Evolutionary conservation across 1,140 invertebrate species (phyloP).

Genomic region (Plutomurus gul): DNA sequence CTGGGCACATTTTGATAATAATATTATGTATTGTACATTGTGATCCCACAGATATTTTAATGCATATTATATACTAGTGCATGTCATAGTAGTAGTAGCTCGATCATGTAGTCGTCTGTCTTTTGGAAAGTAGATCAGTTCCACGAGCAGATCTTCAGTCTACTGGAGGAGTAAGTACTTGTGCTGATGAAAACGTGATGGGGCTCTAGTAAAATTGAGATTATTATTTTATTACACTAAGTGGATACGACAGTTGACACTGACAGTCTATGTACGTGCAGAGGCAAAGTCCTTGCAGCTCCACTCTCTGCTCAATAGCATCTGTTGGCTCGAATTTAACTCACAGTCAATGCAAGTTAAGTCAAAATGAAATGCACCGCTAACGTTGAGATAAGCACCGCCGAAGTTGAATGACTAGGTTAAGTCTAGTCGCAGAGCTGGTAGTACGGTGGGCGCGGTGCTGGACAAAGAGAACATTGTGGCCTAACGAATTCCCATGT

Average conservation of each 20-base stretch:
- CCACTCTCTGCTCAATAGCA: constrained; percentile 20
- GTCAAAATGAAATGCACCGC: constrained; percentile 5
- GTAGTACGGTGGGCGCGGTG: too few species aligned
- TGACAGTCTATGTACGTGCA: constrained; percentile 17
- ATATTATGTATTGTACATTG: too few species aligned
- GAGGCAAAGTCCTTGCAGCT: background rate
- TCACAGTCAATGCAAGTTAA: background rate
- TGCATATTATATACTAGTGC: too few species aligned
- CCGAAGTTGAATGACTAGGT: background rate
- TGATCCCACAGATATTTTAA: too few species aligned
- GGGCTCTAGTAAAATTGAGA: background rate
- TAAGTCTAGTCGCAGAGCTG: background rate
- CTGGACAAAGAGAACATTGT: too few species aligned
- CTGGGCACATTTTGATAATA: too few species aligned
- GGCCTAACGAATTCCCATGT: too few species aligned
- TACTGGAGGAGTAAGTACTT: background rate
- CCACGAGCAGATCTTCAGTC: too few species aligned
- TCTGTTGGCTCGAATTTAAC: constrained; percentile 9
- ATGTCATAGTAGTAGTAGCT: too few species aligned
- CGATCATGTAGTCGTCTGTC: too few species aligned
- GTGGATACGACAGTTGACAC: constrained; percentile 17
- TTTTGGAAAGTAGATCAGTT: too few species aligned
- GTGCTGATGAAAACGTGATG: background rate
- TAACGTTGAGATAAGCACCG: too few species aligned
- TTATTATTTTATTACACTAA: constrained; percentile 18